phyloP scores from a whole-genome alignment of 1,140 invertebrate genomes.

The Thaumetopoea pityocampa region DNA sequence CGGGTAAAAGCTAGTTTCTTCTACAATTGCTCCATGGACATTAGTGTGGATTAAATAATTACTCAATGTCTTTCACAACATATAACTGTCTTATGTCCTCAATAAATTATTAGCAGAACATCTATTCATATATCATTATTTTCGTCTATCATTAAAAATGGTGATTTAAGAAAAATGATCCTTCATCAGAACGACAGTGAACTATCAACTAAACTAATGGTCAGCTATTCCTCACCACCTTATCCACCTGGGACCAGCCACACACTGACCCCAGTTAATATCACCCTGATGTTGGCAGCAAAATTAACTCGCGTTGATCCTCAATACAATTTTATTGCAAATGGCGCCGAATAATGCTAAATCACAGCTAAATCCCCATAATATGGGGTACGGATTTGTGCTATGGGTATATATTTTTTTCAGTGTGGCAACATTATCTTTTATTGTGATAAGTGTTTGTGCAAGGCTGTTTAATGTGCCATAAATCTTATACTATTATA shows the following conservation, averaged over 20 bases:
- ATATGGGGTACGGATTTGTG: constrained; percentile 23
- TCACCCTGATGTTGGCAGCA: constrained; percentile 16
- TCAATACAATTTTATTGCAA: constrained; percentile 53
- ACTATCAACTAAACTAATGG: constrained; percentile 14
- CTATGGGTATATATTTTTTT: constrained; percentile 29
- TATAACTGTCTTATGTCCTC: no score
- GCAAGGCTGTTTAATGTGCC: constrained; percentile 10
- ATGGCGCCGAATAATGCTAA: constrained; percentile 51
- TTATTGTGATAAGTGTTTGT: constrained; percentile 65
- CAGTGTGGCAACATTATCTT: constrained; percentile 43
- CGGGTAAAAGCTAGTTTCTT: no score
- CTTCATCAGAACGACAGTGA: no score
- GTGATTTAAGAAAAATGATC: no score
- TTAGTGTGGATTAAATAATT: no score
- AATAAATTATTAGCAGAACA: no score
- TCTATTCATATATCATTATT: no score
- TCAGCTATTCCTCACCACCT: constrained; percentile 12
- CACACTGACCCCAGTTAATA: constrained; percentile 22
- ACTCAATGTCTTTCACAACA: no score
- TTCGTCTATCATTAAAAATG: no score
- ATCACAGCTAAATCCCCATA: constrained; percentile 45
- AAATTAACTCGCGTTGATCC: constrained; percentile 45
- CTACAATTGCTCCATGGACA: no score
- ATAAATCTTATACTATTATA: no score
- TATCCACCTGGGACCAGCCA: constrained; percentile 24